Evolutionary conservation across 2,888 invertebrate genomes (phyloP), one percentile per base, ranked within the genome.

Genomic region (Oligia latruncula): DNA sequence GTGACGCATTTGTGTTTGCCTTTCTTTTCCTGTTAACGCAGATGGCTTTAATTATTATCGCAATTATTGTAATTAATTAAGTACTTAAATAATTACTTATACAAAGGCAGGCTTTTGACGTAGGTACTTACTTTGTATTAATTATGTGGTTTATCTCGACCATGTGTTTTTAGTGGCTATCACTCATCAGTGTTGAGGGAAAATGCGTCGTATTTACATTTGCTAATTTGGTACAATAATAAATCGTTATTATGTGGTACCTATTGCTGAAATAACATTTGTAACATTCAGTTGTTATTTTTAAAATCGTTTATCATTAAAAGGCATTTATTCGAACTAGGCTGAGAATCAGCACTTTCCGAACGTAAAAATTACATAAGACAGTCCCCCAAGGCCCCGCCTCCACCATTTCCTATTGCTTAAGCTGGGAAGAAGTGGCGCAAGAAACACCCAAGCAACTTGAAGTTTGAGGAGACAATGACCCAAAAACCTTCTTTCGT

Each of bases 1-100:
- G 13, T 83, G 83, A 86, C 83, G 87, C 70, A 74, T 74, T 81
- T 71, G 58, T 60, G 17, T 58, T 72, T 73, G 35, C 40, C 66
- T 86, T 83, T 83, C 77, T 83, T 85, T 85, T 85, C 71, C 71
- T 75, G 82, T 72, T 86, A 83, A 72, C 64, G 66, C 76, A 83
- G 71, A 64, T 82, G 71, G 65, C n/a, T 67, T 43, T 66, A 73
- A 77, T 82, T 72, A 86, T 71, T 52, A 78, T 80, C 40, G 35
- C 46, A 71, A 74, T 71, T 81, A 82, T 80, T 40, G 23, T 72
- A 71, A 75, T 71, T 83, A 68, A 82, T 74, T 74, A 49, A 13
- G 13, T 49, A 58, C 9, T 58, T 11, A 74, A 60, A 58, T 84
- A 68, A 64, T 68, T 68, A 64, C 23, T 71, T 67, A 60, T 17